Conservation (phyloP, 2,797 vertebrate genomes). For the Poecile montanus region DNA sequence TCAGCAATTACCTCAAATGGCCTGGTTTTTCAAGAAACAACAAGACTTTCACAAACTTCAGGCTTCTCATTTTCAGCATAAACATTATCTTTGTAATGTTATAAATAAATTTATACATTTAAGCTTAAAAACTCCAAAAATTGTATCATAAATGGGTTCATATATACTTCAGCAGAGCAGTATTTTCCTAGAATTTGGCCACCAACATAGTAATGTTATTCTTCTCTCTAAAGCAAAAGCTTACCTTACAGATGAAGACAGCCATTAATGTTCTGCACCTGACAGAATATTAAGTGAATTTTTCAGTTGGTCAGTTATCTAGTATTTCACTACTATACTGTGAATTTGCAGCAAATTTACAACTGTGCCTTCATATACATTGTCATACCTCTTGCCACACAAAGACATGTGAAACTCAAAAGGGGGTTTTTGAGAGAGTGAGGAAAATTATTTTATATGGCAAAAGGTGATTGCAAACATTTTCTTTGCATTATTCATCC, state of each 20-base stretch:
- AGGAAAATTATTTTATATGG: not conserved
- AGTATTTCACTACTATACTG: not conserved
- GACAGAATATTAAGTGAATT: not conserved
- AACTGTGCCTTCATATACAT: not conserved
- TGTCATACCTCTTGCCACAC: not conserved
- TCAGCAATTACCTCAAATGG: not conserved
- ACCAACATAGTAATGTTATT: not conserved
- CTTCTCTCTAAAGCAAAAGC: not conserved
- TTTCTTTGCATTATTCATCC: slow-evolving; percentile 52
- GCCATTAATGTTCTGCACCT: not conserved
- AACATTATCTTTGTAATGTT: not conserved
- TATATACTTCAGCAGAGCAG: not conserved
- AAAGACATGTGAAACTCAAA: not conserved
- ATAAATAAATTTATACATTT: not conserved
- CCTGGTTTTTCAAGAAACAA: not conserved
- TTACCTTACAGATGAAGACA: not conserved
- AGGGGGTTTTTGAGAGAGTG: not conserved
- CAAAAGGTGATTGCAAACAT: slow-evolving; percentile 10
- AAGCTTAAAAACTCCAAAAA: not conserved
- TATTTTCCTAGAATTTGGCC: not conserved
- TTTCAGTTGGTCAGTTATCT: not conserved
- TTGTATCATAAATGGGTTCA: not conserved
- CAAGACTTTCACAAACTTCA: not conserved
- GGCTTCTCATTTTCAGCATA: not conserved
- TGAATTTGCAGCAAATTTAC: slow-evolving; percentile 1